Evolutionary conservation across 2,797 vertebrate genomes (phyloP), one percentile per base, ranked within the genome.

Genomic region (Acestrorhynchus altus): DNA sequence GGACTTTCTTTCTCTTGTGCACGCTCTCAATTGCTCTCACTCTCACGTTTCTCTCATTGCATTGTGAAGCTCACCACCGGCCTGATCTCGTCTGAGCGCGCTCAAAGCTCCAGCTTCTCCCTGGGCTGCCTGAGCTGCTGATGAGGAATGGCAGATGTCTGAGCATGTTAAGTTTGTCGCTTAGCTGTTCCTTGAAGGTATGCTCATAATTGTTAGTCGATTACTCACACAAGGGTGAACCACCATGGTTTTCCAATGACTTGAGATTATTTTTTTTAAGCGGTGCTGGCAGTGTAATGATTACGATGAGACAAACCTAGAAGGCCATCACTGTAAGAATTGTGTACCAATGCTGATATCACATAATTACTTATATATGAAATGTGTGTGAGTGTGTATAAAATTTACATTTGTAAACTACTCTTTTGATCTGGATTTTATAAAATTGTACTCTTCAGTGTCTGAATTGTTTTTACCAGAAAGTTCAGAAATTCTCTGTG

Each of bases 131-230:
- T 0, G 15, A 1, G 20, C 46, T 26, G 28, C 47, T 70, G 49
- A 59, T 67, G 46, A 40, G 28, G 42, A 72, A 47, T 87, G 86
- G 81, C 81, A 83, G 72, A 77, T 84, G 83, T 84, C 83, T 69
- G 44, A 78, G 35, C 71, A 47, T 49, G 68, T 87, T 83, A 84
- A 74, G 44, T 51, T 69, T 49, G 40, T 51, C 11, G 10, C 51
- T 26, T 11, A 56, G 75, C 73, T 57, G 49, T 72, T 70, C 78
- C 80, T 84, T 72, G 46, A 77, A 79, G 82, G 74, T 80, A 49
- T 39, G 76, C 44, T 49, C 7, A 4, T 83, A 84, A 82, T 82
- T 71, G 78, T 79, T 70, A 67, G 68, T 76, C 44, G 72, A 79
- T 86, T 82, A 81, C 69, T 72, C 22, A 72, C 47, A 76, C 73